Base-by-base conservation (phyloP, 1,140 invertebrate species). In the Diprion similis region DNA sequence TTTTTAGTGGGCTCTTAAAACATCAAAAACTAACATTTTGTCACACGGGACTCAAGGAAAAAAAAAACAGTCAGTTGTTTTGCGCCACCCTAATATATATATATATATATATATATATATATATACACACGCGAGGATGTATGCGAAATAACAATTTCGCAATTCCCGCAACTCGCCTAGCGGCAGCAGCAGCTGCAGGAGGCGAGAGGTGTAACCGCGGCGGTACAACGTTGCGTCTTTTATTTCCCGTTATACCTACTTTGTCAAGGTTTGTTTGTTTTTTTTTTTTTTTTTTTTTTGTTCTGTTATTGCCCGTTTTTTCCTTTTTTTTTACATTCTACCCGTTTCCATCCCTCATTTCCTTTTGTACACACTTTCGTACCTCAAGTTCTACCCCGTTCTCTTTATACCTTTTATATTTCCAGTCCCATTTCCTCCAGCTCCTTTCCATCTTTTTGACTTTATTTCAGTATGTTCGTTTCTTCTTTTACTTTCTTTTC, bases 101-200 rank as follows among this genome's bases (percentile, higher is more conserved):
- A 37, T 37, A 37, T 37, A 37, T 6, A 37, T 37, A 37, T 37
- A 37, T 37, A 37, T 1, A 1, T 37, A 6, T 37, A 37, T 37
- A 37, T 37, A 4, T 37, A 37, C 24, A 37, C 24, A 37, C 24
- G 45, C 37, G 70, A 47, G 69, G 71, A 70, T 66, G 72, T 71
- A 73, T 71, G 76, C 79, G 75, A 80, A 80, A 80, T 79, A 80
- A 80, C 75, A 78, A 81, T 81, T 79, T 78, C 72, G 46, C 17
- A 47, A n/a, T 24, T 51, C 51, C 19, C 64, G 24, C 24, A n/a
- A 15, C 46, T 18, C 67, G 24, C 17, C 68, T 47, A 68, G 51
- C n/a, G 51, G 51, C 24, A 59, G 9, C 51, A 15, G 3, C 11
- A 59, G 51, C n/a, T n/a, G n/a, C 51, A 15, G 11, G 51, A 59